Evolutionary conservation across 2,113 vertebrate genomes (phyloP).

Genomic region (Tichodroma muraria): DNA sequence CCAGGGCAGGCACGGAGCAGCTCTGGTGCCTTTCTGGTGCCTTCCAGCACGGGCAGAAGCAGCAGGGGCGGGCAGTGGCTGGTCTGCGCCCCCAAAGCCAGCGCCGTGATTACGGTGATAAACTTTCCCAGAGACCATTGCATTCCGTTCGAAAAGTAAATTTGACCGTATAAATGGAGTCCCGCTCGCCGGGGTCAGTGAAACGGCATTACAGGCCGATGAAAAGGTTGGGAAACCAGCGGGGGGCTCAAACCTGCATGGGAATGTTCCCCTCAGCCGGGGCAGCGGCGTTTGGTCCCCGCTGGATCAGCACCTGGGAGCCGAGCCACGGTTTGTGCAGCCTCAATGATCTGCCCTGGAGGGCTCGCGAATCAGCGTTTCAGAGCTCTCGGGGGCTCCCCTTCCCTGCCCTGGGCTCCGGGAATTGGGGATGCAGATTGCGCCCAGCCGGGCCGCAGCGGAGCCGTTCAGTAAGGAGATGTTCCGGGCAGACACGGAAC

Average conservation of each 20-base stretch:
- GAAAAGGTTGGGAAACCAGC: neutral
- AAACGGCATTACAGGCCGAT: neutral
- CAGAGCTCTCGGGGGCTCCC: neutral
- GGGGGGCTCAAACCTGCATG: neutral
- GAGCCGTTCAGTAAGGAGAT: neutral
- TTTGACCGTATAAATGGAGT: neutral
- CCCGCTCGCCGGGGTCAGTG: neutral
- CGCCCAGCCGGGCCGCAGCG: neutral
- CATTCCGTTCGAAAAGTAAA: neutral
- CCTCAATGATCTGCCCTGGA: neutral
- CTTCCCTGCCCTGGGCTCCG: neutral
- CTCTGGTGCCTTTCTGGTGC: too few relatives aligned
- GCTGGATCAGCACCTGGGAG: neutral
- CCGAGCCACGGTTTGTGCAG: neutral
- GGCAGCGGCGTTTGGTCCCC: neutral
- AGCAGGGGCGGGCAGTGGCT: neutral
- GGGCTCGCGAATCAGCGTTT: neutral
- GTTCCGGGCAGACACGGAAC: neutral
- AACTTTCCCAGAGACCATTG: neutral
- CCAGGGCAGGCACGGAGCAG: too few relatives aligned
- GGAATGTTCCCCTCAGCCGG: neutral
- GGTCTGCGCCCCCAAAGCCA: neutral
- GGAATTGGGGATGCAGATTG: fast-evolving
- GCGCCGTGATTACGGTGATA: neutral
- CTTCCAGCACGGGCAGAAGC: neutral